Evolutionary conservation across 2,888 invertebrate genomes (phyloP).

Genomic region (Timema cristinae): DNA sequence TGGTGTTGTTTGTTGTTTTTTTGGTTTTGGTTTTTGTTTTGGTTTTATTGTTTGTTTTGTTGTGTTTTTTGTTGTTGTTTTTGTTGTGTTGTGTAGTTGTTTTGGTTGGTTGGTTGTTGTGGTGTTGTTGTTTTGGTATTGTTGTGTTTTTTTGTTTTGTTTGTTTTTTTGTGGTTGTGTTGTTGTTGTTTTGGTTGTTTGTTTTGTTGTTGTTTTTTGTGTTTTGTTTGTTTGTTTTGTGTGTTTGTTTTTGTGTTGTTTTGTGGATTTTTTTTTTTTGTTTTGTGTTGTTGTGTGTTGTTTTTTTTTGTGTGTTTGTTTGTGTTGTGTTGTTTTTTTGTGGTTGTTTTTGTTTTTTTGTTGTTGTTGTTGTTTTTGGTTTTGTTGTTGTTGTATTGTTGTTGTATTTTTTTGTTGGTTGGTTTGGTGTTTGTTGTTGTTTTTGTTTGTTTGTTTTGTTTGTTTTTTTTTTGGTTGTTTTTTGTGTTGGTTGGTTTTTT

Average conservation of each 20-base stretch:
- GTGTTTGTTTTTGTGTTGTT: not conserved
- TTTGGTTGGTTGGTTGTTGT: not conserved
- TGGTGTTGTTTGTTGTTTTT: not conserved
- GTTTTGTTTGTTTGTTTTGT: not conserved
- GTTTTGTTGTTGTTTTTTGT: not conserved
- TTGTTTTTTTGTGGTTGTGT: constrained; percentile 2
- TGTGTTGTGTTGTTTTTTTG: not conserved
- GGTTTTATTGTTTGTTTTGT: not conserved
- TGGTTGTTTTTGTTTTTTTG: not conserved
- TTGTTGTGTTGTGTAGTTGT: too few relatives aligned
- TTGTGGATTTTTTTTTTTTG: not conserved
- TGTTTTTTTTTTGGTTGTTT: not conserved
- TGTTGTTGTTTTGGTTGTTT: not conserved
- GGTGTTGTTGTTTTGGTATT: not conserved
- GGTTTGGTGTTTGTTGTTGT: not conserved
- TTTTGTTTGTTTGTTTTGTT: not conserved
- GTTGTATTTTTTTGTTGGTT: not conserved
- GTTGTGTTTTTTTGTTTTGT: not conserved
- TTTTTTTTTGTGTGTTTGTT: too few relatives aligned
- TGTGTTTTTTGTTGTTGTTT: not conserved
- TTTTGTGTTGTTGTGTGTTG: too few relatives aligned
- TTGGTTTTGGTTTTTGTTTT: not conserved
- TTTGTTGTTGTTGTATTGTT: constrained; percentile 3
- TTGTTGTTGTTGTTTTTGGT: too few relatives aligned
- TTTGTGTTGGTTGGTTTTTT: not conserved